phyloP scores from a whole-genome alignment of 2,113 vertebrate genomes.

The Thamnophis sirtalis region DNA sequence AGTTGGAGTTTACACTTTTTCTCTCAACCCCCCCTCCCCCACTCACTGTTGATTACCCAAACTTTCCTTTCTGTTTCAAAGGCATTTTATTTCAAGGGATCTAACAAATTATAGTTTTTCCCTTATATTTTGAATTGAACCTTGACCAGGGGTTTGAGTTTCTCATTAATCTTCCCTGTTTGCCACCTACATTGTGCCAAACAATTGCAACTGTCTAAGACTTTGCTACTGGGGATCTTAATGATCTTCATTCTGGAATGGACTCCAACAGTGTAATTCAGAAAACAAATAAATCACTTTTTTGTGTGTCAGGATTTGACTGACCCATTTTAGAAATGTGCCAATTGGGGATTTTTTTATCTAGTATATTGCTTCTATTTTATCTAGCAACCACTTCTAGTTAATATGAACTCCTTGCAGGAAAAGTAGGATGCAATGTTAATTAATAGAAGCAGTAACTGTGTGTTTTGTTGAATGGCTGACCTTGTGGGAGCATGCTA shows the following conservation, averaged over 20 bases:
- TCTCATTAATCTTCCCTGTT: not conserved
- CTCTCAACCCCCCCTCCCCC: not conserved
- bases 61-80: not conserved
- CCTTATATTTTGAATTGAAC: not conserved
- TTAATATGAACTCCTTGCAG: not conserved
- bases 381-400: not conserved
- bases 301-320: not conserved
- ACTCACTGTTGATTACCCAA: not conserved
- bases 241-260: not conserved
- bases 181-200: not conserved
- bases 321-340: not conserved
- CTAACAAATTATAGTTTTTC: not conserved
- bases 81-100: not conserved
- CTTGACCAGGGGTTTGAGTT: not conserved
- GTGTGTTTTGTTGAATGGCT: not conserved
- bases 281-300: not conserved
- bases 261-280: not conserved
- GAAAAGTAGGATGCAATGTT: not conserved
- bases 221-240: not conserved
- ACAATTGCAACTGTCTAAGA: not conserved
- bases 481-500: not conserved
- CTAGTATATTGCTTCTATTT: not conserved
- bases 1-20: not conserved
- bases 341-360: not conserved
- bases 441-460: not conserved